Evolutionary conservation across 1,140 invertebrate species (phyloP), one percentile per base, ranked within the genome.

Genomic region (Himalopsyche phryganea): DNA sequence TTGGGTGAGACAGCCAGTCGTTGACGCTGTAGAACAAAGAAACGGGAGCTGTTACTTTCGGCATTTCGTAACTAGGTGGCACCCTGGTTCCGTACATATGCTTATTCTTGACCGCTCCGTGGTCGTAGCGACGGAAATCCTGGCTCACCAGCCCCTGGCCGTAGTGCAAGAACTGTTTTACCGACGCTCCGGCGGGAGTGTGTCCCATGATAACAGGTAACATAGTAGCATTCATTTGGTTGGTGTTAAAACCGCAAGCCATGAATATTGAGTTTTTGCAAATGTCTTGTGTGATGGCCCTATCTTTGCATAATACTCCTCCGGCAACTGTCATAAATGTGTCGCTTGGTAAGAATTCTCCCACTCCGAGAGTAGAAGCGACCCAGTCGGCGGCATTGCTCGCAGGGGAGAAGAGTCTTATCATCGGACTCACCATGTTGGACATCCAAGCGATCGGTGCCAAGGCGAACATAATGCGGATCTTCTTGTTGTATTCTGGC

Each of bases 131-230:
- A 0, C 71, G 66, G 47, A 81, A 81, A 0, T 68, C 66, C 0
- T 71, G 74, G 0, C 70, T 77, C 11, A 77, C 67, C 1, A 79
- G 72, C 6, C 78, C 74, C 65, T 87, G 88, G 0, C 80, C 84
- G 65, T 79, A 89, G 66, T 91, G 88, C 11, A 87, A 74, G 6
- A 94, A 69, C 67, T 92, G 89, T 65, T 86, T 85, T 41, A 83
- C 82, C 0, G 89, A 87, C 1, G 89, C 83, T 11, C 91, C 91
- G 5, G 89, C 85, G 0, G 93, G 92, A 14, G 81, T 78, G 66
- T 94, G 90, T 0, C 83, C 81, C 32, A 88, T 74, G 55, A 92
- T 85, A 0, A 91, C 84, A 0, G 88, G 82, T 1, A 90, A 63
- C 67, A 87, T 81, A 0, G 83, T 85, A 75, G 70, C 74, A 64